These are phyloP conservation scores for Callospermophilus lateralis DNA, from an alignment of 2,113 vertebrate genomes.

Conservation along the genomic window DNA sequence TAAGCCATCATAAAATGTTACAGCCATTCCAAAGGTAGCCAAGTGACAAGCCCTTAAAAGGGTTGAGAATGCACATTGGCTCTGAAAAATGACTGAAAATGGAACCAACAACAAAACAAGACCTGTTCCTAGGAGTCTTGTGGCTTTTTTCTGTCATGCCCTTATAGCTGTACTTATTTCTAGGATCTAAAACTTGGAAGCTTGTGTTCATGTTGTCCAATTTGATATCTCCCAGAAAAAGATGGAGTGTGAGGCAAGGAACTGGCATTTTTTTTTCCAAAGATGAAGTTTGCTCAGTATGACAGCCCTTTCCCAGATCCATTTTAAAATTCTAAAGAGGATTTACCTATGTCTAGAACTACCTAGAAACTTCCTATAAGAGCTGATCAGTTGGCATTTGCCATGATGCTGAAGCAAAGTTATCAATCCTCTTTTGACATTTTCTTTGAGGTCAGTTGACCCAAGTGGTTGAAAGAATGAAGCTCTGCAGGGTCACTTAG, in stretches of 20 bases:
- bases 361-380: neutral
- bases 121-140: neutral
- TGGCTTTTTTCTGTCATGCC: neutral
- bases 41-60: neutral
- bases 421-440: neutral
- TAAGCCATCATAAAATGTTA: neutral
- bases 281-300: neutral
- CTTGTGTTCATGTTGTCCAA: neutral
- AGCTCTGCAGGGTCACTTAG: neutral
- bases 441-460: neutral
- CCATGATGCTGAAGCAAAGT: neutral
- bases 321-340: neutral
- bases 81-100: neutral
- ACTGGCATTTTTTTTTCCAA: neutral
- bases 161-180: neutral
- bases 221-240: neutral
- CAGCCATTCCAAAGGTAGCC: neutral
- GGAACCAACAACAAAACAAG: neutral
- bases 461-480: neutral
- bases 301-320: neutral
- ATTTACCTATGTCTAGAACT: neutral
- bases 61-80: neutral
- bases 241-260: rapidly evolving
- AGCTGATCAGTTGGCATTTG: neutral
- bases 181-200: neutral